phyloP scores from a whole-genome alignment of 1,140 invertebrate species.

The Scaptodrosophila lebanonensis region DNA sequence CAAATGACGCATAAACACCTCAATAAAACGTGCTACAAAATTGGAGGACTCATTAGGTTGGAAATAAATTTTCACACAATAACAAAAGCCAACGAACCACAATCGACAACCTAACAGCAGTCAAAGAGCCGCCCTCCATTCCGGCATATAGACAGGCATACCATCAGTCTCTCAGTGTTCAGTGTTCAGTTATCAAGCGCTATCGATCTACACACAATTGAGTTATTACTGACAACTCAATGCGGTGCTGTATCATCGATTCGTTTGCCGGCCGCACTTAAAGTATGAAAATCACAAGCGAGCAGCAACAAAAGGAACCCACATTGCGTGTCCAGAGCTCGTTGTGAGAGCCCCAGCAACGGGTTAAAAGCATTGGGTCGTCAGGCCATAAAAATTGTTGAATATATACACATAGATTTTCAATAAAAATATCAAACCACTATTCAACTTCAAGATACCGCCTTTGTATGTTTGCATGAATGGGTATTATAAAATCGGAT shows the following conservation, averaged over 20 bases:
- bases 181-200: conserved; percentile 40
- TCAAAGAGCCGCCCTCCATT: not conserved
- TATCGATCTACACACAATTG: conserved; percentile 54
- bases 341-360: conserved; percentile 22
- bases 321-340: conserved; percentile 55
- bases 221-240: conserved; percentile 67
- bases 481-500: too few species aligned
- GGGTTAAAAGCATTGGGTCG: too few species aligned
- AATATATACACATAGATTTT: conserved; percentile 5
- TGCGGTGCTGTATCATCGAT: conserved; percentile 46
- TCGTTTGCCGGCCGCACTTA: conserved; percentile 25
- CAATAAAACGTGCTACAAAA: not conserved
- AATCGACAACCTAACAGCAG: too few species aligned
- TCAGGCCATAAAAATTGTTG: too few species aligned
- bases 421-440: too few species aligned
- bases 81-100: conserved; percentile 22
- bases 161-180: too few species aligned
- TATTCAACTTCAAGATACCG: too few species aligned
- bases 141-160: too few species aligned
- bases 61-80: conserved; percentile 35
- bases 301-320: conserved; percentile 37
- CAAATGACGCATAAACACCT: not conserved
- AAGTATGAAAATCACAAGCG: conserved; percentile 57
- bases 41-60: conserved; percentile 1
- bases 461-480: too few species aligned